Conservation (phyloP, 2,113 vertebrate species). For the Lophochroa leadbeateri region DNA sequence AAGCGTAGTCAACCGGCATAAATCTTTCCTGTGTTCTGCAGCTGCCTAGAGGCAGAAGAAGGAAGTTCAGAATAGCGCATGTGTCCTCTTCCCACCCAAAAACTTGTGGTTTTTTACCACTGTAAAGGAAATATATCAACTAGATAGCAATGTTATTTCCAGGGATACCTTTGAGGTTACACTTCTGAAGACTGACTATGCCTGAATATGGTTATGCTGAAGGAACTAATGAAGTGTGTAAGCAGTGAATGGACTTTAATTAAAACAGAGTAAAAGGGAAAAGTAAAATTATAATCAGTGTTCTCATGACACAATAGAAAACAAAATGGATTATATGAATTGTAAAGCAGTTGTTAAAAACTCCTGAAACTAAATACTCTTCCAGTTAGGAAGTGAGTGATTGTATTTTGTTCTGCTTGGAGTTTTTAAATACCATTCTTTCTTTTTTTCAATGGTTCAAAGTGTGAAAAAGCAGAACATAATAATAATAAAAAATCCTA, state of each 20-base stretch:
- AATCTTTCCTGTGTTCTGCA: neutral
- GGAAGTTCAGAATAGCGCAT: neutral
- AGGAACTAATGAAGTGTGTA: neutral
- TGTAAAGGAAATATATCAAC: neutral
- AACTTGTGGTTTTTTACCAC: neutral
- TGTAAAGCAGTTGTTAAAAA: neutral
- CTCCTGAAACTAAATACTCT: neutral
- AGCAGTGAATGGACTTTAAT: neutral
- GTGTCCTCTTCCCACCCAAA: accelerated
- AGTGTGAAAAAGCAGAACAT: neutral
- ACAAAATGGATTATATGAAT: neutral
- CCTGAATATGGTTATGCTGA: neutral
- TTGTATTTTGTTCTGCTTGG: neutral
- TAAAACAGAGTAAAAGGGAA: neutral
- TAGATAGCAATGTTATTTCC: neutral
- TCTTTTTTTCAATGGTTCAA: neutral
- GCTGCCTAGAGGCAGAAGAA: neutral
- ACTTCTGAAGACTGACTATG: neutral
- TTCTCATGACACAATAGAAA: neutral
- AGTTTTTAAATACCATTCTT: neutral
- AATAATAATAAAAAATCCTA: neutral
- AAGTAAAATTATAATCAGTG: neutral
- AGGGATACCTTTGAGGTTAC: neutral
- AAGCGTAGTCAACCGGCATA: neutral
- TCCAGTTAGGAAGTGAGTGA: neutral